These are phyloP conservation scores for Nyctereutes procyonoides DNA, from an alignment of 2,113 vertebrate genomes.

Conservation along the genomic window DNA sequence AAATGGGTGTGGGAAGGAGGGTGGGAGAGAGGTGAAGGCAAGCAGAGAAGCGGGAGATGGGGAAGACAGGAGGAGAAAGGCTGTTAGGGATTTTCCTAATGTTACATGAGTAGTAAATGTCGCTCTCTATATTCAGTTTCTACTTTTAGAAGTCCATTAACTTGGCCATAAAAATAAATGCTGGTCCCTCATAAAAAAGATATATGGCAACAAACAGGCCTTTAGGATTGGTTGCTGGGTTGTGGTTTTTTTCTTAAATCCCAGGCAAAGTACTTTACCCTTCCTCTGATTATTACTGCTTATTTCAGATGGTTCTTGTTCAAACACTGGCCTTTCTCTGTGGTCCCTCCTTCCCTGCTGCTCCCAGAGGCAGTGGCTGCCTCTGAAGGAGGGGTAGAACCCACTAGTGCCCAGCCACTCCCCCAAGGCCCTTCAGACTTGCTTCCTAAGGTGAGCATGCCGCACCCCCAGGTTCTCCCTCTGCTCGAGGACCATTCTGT, in stretches of 20 bases:
- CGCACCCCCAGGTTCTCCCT: conserved; percentile 68
- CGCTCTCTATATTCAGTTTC: conserved; percentile 14
- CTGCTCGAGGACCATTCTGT: conserved; percentile 77
- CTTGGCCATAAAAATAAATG: conserved; percentile 61
- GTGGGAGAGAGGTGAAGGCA: not conserved
- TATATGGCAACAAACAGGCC: conserved; percentile 41
- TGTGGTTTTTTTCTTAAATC: not conserved
- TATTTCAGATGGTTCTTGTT: conserved; percentile 24
- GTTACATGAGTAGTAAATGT: conserved; percentile 21
- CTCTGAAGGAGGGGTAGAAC: not conserved
- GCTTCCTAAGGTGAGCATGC: not conserved
- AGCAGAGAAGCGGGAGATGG: not conserved
- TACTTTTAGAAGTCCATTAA: conserved; percentile 62
- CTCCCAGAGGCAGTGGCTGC: not conserved
- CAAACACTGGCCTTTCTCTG: not conserved
- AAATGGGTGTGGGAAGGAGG: not conserved
- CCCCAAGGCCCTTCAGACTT: conserved; percentile 48
- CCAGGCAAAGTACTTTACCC: not conserved
- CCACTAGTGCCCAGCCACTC: not conserved
- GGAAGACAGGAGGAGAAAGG: not conserved
- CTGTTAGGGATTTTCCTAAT: conserved; percentile 10
- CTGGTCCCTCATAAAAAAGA: conserved; percentile 24
- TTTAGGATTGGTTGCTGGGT: not conserved
- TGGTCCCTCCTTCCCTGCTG: not conserved
- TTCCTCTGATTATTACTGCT: not conserved